Percentiles rank a stretch among this genome's conserved stretches.
These are phyloP conservation scores for Punctoribates punctum DNA, from an alignment of 2,888 invertebrate genomes.

Conservation along the genomic window DNA sequence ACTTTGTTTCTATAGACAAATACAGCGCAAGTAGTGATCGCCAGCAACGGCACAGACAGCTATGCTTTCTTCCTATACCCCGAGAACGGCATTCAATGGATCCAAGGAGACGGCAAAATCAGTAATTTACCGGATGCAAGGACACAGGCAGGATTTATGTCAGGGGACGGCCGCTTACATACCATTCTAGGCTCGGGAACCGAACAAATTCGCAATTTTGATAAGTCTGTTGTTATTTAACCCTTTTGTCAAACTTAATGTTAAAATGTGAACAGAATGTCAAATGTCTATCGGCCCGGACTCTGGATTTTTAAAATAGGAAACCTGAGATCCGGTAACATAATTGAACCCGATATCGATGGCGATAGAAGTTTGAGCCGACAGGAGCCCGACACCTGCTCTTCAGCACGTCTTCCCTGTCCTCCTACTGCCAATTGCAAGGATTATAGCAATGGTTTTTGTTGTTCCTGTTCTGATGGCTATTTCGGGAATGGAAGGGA, in stretches of 20 bases:
- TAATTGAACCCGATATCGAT: conserved; percentile 64
- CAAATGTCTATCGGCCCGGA: conserved; percentile 75
- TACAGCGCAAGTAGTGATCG: conserved; percentile 77
- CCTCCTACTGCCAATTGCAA: conserved; percentile 64
- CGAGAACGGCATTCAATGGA: conserved; percentile 84
- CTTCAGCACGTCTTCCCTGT: conserved; percentile 46
- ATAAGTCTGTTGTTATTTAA: conserved; percentile 61
- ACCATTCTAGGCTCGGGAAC: conserved; percentile 82
- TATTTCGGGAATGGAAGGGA: conserved; percentile 88
- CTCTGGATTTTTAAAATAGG: conserved; percentile 83
- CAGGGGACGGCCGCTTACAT: conserved; percentile 72
- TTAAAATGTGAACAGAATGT: conserved; percentile 63
- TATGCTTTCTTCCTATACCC: conserved; percentile 85
- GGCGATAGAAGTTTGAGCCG: conserved; percentile 15
- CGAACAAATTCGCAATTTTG: conserved; percentile 74
- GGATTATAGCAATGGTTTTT: conserved; percentile 78
- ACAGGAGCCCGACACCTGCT: conserved; percentile 42
- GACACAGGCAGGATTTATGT: conserved; percentile 87
- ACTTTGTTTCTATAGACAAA: conserved; percentile 60
- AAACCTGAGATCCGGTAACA: conserved; percentile 60
- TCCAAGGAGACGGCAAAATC: conserved; percentile 71
- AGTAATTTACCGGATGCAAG: conserved; percentile 78
- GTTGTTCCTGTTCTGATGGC: conserved; percentile 75
- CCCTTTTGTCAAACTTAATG: neutral
- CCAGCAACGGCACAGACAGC: conserved; percentile 71